These are phyloP conservation scores for Emydura subglobosa DNA, from an alignment of 2,113 vertebrate species.

Conservation along the genomic window DNA sequence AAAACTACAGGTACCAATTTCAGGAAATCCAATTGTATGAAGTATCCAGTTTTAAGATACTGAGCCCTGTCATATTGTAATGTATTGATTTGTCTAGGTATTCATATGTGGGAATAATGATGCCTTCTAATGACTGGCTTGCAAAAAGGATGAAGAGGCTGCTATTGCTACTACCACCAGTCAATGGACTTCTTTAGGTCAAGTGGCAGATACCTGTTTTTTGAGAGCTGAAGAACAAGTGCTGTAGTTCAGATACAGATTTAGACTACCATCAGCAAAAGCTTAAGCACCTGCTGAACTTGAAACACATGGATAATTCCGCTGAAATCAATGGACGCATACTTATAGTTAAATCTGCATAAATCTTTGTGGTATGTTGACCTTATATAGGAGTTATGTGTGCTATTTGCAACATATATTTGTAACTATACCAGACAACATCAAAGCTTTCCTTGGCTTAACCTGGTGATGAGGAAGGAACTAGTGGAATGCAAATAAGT, in stretches of 20 bases:
- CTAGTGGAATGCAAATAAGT: neutral
- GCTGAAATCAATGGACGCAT: neutral
- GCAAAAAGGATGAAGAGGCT: neutral
- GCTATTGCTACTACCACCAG: neutral
- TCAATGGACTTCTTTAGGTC: neutral
- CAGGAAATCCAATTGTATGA: neutral
- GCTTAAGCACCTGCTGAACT: neutral
- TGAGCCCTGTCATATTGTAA: neutral
- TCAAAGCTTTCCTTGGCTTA: neutral
- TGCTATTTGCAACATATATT: neutral
- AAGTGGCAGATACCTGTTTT: neutral
- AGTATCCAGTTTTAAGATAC: conserved; percentile 1
- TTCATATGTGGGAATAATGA: neutral
- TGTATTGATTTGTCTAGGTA: neutral
- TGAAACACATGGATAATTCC: neutral
- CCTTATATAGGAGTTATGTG: too few species aligned
- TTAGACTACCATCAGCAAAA: neutral
- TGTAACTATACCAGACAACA: neutral
- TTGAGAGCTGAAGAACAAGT: neutral
- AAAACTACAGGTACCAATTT: neutral
- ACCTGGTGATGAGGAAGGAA: neutral
- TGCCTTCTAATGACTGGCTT: neutral
- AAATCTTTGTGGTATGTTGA: too few species aligned
- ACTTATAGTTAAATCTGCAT: neutral
- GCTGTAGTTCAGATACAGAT: neutral